Conservation (phyloP, 2,797 vertebrate genomes). For the Silurus aristotelis region DNA sequence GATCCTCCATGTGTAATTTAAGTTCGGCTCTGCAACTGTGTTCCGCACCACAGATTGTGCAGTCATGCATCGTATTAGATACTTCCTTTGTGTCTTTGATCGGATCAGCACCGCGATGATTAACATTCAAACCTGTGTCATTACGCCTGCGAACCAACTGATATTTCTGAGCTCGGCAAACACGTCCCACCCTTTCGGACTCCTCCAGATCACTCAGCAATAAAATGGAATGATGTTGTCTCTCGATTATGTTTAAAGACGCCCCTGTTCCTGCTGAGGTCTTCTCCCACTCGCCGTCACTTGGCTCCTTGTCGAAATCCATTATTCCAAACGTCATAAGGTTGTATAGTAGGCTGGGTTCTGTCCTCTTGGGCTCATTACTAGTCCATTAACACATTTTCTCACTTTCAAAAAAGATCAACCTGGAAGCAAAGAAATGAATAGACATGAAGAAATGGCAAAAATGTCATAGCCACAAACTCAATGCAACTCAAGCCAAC, state of each 20-base stretch:
- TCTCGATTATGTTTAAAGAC: background rate
- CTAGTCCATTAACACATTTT: background rate
- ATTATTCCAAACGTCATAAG: background rate
- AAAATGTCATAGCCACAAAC: too few relatives aligned
- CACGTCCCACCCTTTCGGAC: background rate
- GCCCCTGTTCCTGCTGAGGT: background rate
- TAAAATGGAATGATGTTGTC: background rate
- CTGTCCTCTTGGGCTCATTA: background rate
- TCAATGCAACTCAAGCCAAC: too few relatives aligned
- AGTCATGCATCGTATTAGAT: background rate
- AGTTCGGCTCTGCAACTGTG: background rate
- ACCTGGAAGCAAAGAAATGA: conserved; percentile 8
- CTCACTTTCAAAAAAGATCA: background rate
- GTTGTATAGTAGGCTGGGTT: background rate
- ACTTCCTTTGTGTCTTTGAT: background rate
- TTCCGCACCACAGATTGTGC: background rate
- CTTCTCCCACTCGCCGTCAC: background rate
- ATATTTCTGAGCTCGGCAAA: conserved; percentile 27
- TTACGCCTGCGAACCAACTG: background rate
- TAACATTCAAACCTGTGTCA: background rate
- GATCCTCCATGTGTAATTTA: background rate
- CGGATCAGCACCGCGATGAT: background rate
- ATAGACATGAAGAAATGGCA: too few relatives aligned
- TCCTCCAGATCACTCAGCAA: conserved; percentile 24
- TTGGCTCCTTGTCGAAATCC: background rate